phyloP scores from a whole-genome alignment of 1,140 invertebrate genomes.

The Triops longicaudatus region DNA sequence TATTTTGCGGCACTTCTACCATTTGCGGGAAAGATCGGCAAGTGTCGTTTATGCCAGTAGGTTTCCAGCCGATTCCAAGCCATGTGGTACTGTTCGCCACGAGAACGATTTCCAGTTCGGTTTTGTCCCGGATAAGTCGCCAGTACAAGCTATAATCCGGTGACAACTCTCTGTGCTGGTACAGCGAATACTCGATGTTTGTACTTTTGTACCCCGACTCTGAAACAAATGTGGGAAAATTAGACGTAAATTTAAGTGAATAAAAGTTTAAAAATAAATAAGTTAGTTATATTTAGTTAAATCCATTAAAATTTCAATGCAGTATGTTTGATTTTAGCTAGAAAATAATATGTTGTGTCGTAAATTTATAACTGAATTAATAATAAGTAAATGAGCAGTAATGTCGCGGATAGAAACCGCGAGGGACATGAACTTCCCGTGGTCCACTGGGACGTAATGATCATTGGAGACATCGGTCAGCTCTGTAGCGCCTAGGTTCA shows the following conservation, averaged over 20 bases:
- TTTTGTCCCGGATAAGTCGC: constrained; percentile 65
- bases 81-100: constrained; percentile 71
- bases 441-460: too few relatives aligned
- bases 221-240: constrained; percentile 14
- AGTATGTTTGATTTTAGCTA: too few relatives aligned
- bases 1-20: constrained; percentile 16
- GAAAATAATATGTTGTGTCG: too few relatives aligned
- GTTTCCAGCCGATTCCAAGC: constrained; percentile 76
- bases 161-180: constrained; percentile 60
- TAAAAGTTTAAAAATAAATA: too few relatives aligned
- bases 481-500: too few relatives aligned
- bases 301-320: too few relatives aligned
- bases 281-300: too few relatives aligned
- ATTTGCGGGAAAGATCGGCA: constrained; percentile 63
- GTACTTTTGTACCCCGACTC: constrained; percentile 52
- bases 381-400: too few relatives aligned
- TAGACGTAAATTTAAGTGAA: too few relatives aligned
- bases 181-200: constrained; percentile 54
- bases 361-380: too few relatives aligned
- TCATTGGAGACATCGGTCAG: too few relatives aligned
- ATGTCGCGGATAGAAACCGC: background rate
- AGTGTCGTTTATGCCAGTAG: constrained; percentile 54
- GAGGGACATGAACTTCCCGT: too few relatives aligned
- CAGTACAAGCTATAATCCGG: constrained; percentile 68
- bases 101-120: constrained; percentile 75